Evolutionary conservation across 2,888 invertebrate genomes (phyloP), one percentile per base, ranked within the genome.

Genomic region (Eutolmus rufibarbis): DNA sequence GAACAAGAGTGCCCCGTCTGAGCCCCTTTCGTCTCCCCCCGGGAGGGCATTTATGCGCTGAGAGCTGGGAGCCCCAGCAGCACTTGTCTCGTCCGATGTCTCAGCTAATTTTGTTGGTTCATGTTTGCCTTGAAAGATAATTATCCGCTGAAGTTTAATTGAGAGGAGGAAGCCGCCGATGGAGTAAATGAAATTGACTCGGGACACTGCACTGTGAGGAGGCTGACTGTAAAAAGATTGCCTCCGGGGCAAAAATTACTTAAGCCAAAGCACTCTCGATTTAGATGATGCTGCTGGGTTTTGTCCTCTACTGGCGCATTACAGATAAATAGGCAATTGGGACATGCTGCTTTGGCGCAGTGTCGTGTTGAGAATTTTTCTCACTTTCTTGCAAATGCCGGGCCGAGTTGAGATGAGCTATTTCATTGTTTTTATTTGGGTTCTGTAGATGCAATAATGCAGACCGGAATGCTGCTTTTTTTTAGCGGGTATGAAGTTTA

Each of bases 41-140:
- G 66, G 43, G 14, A 66, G 51, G 51, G 51, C 66, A 66, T 28
- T 66, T 66, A 66, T 66, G 28, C 66, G 28, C 66, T 66, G 66
- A 23, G 23, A n/a, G 5, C 43, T 51, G 51, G 51, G 51, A 51
- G 51, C 51, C 51, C 43, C 31, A 23, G 51, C 12, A 40, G n/a
- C 84, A 51, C 66, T 66, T 66, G 74, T 19, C 79, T 79, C 9
- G 23, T n/a, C n/a, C 16, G 40, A 23, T n/a, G 40, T 28, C 43
- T 28, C 43, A 56, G 74, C 74, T 85, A 85, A 85, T 85, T 85
- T 85, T 40, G 74, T 74, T 74, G 43, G 74, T 28, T 85, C 74
- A 74, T 85, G 85, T 85, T 85, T 74, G 85, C 85, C 85, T 85
- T 85, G 85, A 85, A 85, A 85, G 74, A 85, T 85, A 85, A 85